These are phyloP conservation scores for Hippocampus guttulatus DNA, from an alignment of 2,113 vertebrate species.

Conservation along the genomic window DNA sequence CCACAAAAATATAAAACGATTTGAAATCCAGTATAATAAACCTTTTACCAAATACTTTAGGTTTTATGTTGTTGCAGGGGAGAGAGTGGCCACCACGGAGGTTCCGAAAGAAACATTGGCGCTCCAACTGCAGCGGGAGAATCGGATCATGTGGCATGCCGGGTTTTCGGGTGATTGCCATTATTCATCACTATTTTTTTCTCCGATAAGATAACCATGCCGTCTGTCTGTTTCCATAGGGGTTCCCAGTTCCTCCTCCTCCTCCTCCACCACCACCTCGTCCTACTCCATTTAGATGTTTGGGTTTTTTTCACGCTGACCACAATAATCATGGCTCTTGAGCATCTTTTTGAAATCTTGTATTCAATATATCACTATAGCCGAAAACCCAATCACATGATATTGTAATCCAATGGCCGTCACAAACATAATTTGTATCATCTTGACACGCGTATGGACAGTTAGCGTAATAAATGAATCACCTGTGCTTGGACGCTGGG, in stretches of 20 bases:
- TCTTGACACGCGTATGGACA: background rate
- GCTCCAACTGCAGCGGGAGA: background rate
- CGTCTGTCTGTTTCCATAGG: background rate
- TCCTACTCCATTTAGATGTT: background rate
- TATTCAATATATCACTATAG: background rate
- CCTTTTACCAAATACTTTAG: no score
- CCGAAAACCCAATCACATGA: background rate
- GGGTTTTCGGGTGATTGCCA: background rate
- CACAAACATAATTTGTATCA: background rate
- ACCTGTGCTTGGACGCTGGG: background rate
- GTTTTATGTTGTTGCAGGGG: background rate
- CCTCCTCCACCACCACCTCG: background rate
- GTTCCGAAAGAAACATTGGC: background rate
- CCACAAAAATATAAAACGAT: no score
- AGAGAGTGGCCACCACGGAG: background rate
- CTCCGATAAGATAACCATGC: background rate
- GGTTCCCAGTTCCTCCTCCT: background rate
- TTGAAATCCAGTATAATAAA: no score
- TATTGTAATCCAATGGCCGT: background rate
- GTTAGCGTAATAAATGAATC: background rate
- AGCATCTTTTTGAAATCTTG: background rate
- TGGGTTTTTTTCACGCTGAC: background rate
- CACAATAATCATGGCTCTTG: background rate
- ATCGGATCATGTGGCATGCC: background rate
- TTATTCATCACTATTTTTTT: background rate